A percentile compares a stretch with the other conserved stretches of the same genome.
Evolutionary conservation across 2,797 vertebrate species (phyloP).

Genomic region (Chelmon rostratus): DNA sequence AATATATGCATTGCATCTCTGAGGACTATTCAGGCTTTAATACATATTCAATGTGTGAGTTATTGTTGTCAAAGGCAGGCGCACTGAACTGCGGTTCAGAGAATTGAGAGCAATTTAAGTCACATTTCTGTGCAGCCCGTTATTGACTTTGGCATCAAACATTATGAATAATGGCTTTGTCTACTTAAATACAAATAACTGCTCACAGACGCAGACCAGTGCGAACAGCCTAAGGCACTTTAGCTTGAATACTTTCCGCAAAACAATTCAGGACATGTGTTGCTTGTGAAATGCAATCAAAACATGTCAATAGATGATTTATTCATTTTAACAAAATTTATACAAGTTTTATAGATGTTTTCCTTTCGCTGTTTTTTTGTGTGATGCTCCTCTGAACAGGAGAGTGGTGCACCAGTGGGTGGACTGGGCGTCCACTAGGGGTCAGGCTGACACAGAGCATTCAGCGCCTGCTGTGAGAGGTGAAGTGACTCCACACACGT

Average conservation of each 20-base stretch:
- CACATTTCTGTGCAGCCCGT: constrained; percentile 47
- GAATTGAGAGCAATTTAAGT: constrained; percentile 66
- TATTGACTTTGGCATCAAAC: constrained; percentile 72
- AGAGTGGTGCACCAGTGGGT: background rate
- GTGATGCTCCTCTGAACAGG: constrained; percentile 15
- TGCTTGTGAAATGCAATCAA: constrained; percentile 72
- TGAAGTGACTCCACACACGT: constrained; percentile 14
- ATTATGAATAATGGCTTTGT: constrained; percentile 68
- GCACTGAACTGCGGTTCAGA: constrained; percentile 58
- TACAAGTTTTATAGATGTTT: constrained; percentile 72
- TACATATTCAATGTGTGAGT: constrained; percentile 72
- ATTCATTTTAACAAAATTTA: constrained; percentile 73
- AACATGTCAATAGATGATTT: constrained; percentile 73
- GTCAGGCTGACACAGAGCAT: constrained; percentile 83
- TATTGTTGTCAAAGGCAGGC: constrained; percentile 75
- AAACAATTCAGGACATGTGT: constrained; percentile 73
- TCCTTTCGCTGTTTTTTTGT: constrained; percentile 50
- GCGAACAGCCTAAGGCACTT: constrained; percentile 61
- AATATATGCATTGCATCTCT: constrained; percentile 68
- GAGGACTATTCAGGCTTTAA: constrained; percentile 65
- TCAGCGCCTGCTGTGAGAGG: background rate
- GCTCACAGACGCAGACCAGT: constrained; percentile 62
- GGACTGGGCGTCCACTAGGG: constrained; percentile 78
- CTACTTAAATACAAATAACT: constrained; percentile 73
- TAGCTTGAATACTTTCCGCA: constrained; percentile 62